Conservation (phyloP, 1,140 invertebrate species). For the Leptinotarsa texana region DNA sequence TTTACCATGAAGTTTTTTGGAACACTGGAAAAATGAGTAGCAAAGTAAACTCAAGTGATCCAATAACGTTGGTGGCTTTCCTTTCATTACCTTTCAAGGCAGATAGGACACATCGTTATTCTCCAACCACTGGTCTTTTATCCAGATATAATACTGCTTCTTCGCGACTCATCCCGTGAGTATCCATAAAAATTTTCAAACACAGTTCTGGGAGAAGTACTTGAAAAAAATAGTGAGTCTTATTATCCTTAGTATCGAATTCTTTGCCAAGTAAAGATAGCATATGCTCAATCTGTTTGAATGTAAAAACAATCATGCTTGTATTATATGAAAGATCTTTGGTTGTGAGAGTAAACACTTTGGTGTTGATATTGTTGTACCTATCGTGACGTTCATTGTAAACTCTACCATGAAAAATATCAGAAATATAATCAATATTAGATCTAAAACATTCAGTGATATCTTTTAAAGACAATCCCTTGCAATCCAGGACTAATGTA, state of each 20-base stretch:
- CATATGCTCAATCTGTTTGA: constrained; percentile 36
- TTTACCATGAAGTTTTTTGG: no score
- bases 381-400: constrained; percentile 35
- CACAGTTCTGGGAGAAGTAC: constrained; percentile 46
- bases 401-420: constrained; percentile 34
- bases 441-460: constrained; percentile 31
- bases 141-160: constrained; percentile 35
- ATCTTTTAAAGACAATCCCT: constrained; percentile 34
- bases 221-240: constrained; percentile 43
- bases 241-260: constrained; percentile 36
- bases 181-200: constrained; percentile 44
- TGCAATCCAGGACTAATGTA: constrained; percentile 35
- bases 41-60: no score
- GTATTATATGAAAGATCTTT: constrained; percentile 40
- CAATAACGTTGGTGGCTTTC: no score
- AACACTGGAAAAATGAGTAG: no score
- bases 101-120: not conserved
- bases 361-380: constrained; percentile 25
- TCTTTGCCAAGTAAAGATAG: constrained; percentile 30
- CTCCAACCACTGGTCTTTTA: constrained; percentile 28
- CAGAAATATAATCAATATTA: constrained; percentile 26
- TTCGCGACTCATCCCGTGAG: constrained; percentile 32
- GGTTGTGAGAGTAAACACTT: constrained; percentile 5
- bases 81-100: no score
- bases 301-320: constrained; percentile 39